Percentiles rank a stretch among this genome's conserved stretches.
phyloP scores from a whole-genome alignment of 2,888 invertebrate genomes.

The Epirrhoe alternata region DNA sequence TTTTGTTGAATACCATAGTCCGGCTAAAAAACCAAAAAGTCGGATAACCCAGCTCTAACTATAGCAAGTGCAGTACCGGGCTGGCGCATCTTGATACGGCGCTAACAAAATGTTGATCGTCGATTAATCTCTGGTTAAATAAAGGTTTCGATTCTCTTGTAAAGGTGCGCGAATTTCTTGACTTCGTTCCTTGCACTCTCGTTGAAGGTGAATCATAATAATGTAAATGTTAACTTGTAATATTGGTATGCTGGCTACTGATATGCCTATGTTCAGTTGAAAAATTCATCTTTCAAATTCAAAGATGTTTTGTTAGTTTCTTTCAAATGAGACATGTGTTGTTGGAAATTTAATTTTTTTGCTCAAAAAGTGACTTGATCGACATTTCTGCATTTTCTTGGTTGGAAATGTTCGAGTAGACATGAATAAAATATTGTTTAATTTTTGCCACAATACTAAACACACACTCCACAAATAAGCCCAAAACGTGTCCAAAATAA shows the following conservation, averaged over 20 bases:
- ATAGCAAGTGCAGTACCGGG: slow-evolving; percentile 76
- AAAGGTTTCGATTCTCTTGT: slow-evolving; percentile 34
- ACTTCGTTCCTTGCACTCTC: slow-evolving; percentile 20
- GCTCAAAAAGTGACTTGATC: too few species aligned
- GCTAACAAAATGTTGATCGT: slow-evolving; percentile 44
- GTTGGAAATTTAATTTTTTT: too few species aligned
- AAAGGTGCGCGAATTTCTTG: slow-evolving; percentile 29
- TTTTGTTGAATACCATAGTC: not conserved
- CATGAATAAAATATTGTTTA: too few species aligned
- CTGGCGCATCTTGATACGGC: slow-evolving; percentile 66
- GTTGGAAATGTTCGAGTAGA: too few species aligned
- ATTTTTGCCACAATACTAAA: too few species aligned
- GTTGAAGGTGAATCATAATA: slow-evolving; percentile 31
- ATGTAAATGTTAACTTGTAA: not conserved
- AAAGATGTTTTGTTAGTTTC: too few species aligned
- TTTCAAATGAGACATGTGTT: too few species aligned
- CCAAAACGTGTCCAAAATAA: too few species aligned
- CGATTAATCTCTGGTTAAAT: slow-evolving; percentile 44
- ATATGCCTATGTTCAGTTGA: too few species aligned
- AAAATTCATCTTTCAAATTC: too few species aligned
- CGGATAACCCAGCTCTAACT: slow-evolving; percentile 56
- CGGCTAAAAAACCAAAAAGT: slow-evolving; percentile 10
- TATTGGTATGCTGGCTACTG: not conserved
- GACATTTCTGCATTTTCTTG: too few species aligned
- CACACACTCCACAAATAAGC: too few species aligned